Base-by-base conservation (phyloP, 2,113 vertebrate genomes). In the Bujurquina vittata region DNA sequence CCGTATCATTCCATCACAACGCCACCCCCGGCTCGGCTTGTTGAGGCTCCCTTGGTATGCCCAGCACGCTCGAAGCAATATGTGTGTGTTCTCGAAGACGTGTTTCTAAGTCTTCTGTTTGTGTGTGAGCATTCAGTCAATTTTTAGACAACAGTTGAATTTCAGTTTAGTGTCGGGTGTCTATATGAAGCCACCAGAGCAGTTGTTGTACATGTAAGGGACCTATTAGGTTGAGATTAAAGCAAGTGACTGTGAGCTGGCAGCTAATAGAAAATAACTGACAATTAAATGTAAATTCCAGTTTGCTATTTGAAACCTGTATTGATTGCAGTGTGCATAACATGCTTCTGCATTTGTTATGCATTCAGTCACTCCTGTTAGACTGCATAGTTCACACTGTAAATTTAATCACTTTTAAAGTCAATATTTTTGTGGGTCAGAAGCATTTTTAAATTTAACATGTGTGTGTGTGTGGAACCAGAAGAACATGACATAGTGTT, bases 1-100 rank as follows among this genome's bases (percentile, higher is more conserved):
- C 84, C 31, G 78, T 83, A 80, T 92, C 92, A 81, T 91, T 89
- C 87, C 92, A 79, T 43, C 33, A 62, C 23, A 69, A 60, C 80
- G 29, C 61, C 75, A 49, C 81, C 85, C 91, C 85, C 72, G 73
- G 73, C 87, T 84, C 63, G 74, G 85, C 91, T 92, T 85, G 86
- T 93, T 62, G 75, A 92, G 91, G 87, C 91, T 94, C 92, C 84
- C 74, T 89, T 77, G 92, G 94, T 94, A 96, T 95, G 93, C 79
- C 80, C 29, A 92, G 83, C 86, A 85, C 89, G 79, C 85, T 86
- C 73, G 1, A 52, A 89, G 88, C 60, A 63, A 82, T 93, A 75
- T 81, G 84, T 83, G 84, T 83, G 89, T 84, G 79, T 81, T 83
- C 81, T 89, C 82, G 77, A 60, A 91, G 86, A 87, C 7, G 18